phyloP scores from a whole-genome alignment of 2,888 invertebrate genomes.

The Pherbina coryleti region DNA sequence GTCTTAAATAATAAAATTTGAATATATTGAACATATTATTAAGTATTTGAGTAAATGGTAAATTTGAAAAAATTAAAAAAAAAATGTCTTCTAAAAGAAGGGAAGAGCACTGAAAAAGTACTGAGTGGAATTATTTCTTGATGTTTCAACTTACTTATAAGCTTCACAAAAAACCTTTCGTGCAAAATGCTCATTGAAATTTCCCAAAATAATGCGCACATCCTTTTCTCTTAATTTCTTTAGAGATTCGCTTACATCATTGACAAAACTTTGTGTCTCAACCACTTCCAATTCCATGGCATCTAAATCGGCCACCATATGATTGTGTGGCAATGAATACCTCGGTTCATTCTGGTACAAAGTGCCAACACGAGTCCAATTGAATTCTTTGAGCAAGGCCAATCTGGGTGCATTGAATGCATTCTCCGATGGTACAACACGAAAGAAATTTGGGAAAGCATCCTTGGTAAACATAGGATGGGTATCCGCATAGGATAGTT shows the following conservation, averaged over 20 bases:
- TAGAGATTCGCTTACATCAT: constrained; percentile 85
- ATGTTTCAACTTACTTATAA: constrained; percentile 73
- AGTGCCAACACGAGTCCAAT: constrained; percentile 98
- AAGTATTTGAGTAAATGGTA: too few relatives aligned
- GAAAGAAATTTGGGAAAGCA: constrained; percentile 96
- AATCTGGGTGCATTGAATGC: constrained; percentile 95
- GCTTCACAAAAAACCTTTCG: constrained; percentile 90
- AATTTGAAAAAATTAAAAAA: too few relatives aligned
- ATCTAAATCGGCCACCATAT: constrained; percentile 89
- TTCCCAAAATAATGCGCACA: constrained; percentile 93
- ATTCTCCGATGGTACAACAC: constrained; percentile 96
- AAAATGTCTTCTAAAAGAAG: too few relatives aligned
- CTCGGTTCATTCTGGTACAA: constrained; percentile 96
- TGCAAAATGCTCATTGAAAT: constrained; percentile 96
- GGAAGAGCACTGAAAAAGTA: too few relatives aligned
- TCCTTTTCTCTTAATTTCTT: constrained; percentile 90
- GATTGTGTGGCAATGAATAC: constrained; percentile 91
- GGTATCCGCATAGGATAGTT: constrained; percentile 97
- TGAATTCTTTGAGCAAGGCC: constrained; percentile 88
- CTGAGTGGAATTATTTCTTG: too few relatives aligned
- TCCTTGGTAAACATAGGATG: constrained; percentile 96
- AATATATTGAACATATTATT: too few relatives aligned
- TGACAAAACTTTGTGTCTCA: constrained; percentile 92
- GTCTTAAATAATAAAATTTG: constrained; percentile 67
- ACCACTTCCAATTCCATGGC: constrained; percentile 83